Base-by-base conservation (phyloP, 2,113 vertebrate species). In the Odontophorus gujanensis region DNA sequence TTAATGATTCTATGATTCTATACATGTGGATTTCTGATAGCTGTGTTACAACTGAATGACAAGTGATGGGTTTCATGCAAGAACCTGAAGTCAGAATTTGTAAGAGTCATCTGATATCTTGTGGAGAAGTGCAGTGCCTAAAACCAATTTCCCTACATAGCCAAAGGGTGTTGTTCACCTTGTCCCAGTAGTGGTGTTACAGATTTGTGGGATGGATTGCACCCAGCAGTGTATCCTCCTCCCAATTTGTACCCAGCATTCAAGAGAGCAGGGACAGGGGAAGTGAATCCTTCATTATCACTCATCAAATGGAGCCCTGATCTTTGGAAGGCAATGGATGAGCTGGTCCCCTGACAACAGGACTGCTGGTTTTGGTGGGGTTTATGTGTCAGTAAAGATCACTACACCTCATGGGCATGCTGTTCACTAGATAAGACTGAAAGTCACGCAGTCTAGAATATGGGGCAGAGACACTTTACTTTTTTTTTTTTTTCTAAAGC, bases 401-500 rank as follows among this genome's bases (percentile, higher is more conserved):
- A 7, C 15, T 50, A 8, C 36, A 5, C 21, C 72, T 57, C 3
- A 21, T 68, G 36, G 5, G 36, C 43, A 20, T 72, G 9, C 1
- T 5, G 20, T 28, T 59, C 18, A 25, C 5, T 34, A 34, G 21
- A 51, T 11, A 25, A 7, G 43, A 22, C 34, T 9, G 7, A 11
- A 43, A 10, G 10, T 59, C 58, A 11, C 43, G 61, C 25, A 40
- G 28, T 18, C 8, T 81, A 55, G 72, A 91, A 93, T 38, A 26
- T 26, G 47, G 85, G 11, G 13, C 7, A 59, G 36, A 21, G 43
- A 42, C 4, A 22, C 57, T 67, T 67, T 22, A 69, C 61, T 78
- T 78, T 53, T 14, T 77, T 40, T 40, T 36, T 3, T 42, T 28
- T 97, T 97, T 95, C 91, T 85, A 81, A 96, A 67, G 36, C 51